Evolutionary conservation across 2,113 vertebrate genomes (phyloP).

Genomic region (Columbina picui): DNA sequence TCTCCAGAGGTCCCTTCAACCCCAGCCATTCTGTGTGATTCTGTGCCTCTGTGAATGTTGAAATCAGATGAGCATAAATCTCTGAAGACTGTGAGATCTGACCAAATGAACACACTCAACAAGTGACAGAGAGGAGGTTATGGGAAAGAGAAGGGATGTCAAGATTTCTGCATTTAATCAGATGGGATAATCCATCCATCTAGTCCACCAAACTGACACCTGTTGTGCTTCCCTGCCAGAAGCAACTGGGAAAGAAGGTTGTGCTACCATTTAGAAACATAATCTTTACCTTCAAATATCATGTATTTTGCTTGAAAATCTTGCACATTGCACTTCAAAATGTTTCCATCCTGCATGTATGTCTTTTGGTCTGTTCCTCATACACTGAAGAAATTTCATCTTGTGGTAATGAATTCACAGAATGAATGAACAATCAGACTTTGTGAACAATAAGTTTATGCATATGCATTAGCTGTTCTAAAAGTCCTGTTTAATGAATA

Average conservation of each 20-base stretch:
- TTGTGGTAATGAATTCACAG: background rate
- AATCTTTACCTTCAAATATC: background rate
- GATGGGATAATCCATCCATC: background rate
- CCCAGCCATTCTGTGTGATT: too few relatives aligned
- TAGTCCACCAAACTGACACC: background rate
- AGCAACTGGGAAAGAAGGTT: background rate
- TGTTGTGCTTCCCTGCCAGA: background rate
- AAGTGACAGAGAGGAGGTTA: background rate
- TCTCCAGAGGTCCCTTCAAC: too few relatives aligned
- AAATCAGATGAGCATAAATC: background rate
- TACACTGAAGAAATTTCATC: background rate
- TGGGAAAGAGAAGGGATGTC: background rate
- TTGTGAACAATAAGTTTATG: background rate
- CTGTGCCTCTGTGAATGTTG: background rate
- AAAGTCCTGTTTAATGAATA: slow-evolving; percentile 29
- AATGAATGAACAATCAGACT: background rate
- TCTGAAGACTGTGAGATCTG: background rate
- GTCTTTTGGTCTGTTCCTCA: background rate
- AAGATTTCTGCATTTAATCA: background rate
- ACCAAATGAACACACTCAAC: background rate
- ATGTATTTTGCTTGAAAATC: background rate
- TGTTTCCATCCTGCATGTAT: background rate
- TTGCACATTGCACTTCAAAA: background rate
- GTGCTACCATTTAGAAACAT: background rate
- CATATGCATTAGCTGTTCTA: slow-evolving; percentile 4